These are phyloP conservation scores for Leptinotarsa undecemlineata DNA, from an alignment of 1,140 invertebrate genomes.

Conservation along the genomic window DNA sequence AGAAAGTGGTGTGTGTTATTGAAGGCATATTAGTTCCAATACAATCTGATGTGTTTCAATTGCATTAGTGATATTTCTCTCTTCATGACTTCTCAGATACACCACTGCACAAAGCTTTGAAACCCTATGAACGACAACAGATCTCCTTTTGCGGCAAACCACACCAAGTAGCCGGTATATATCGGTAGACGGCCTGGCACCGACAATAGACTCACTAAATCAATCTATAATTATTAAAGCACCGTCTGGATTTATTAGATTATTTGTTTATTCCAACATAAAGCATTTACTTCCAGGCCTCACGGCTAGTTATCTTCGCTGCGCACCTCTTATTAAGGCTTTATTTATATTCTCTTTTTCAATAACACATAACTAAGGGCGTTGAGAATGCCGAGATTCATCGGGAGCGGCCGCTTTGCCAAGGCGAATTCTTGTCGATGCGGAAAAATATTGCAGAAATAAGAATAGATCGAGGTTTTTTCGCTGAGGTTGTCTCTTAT, in stretches of 20 bases:
- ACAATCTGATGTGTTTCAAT: no score
- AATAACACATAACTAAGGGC: conserved; percentile 24
- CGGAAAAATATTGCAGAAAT: conserved; percentile 10
- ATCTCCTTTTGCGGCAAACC: conserved; percentile 40
- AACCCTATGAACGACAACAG: conserved; percentile 5
- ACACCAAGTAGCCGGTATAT: conserved; percentile 14
- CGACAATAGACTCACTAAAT: conserved; percentile 45
- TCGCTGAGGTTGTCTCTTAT: background rate
- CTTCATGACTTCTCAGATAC: background rate
- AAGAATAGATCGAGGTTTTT: conserved; percentile 1
- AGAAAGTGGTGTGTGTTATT: no score
- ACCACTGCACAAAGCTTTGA: background rate
- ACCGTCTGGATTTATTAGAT: conserved; percentile 36
- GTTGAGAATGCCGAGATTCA: background rate
- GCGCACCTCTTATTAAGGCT: conserved; percentile 23
- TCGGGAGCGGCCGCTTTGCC: background rate
- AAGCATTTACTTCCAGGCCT: conserved; percentile 17
- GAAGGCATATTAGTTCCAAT: no score
- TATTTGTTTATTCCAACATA: conserved; percentile 38
- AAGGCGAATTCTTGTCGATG: conserved; percentile 6
- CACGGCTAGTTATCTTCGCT: conserved; percentile 20
- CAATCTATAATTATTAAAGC: conserved; percentile 41
- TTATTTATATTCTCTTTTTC: conserved; percentile 27
- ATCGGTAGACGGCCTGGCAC: conserved; percentile 43
- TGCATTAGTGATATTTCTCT: background rate